Evolutionary conservation across 2,888 invertebrate genomes (phyloP).

Genomic region (Epirrhoe alternata): DNA sequence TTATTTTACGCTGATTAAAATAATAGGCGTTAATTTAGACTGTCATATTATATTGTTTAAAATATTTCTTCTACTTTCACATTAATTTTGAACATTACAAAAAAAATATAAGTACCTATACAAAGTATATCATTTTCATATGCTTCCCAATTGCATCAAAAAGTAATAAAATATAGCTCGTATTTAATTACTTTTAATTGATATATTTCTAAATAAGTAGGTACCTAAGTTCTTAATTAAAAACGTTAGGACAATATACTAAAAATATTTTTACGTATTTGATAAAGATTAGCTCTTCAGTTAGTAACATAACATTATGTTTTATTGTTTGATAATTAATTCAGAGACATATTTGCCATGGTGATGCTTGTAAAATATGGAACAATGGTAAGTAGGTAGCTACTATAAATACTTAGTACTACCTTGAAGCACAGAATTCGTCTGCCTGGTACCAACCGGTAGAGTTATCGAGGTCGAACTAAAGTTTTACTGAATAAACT

Average conservation of each 20-base stretch:
- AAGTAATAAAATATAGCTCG: neutral
- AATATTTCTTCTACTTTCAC: neutral
- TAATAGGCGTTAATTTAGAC: neutral
- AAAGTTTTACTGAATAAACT: constrained; percentile 37
- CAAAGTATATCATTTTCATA: no score
- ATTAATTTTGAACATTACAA: neutral
- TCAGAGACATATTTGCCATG: constrained; percentile 9
- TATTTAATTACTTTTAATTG: neutral
- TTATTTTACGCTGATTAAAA: constrained; percentile 66
- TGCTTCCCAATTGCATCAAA: no score
- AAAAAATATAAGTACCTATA: neutral
- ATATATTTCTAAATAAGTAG: no score
- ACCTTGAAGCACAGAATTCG: constrained; percentile 52
- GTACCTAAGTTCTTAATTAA: no score
- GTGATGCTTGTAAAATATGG: constrained; percentile 25
- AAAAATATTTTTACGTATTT: no score
- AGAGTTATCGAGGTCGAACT: constrained; percentile 52
- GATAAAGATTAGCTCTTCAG: no score
- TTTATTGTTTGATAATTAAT: neutral
- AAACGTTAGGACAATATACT: no score
- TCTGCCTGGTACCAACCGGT: constrained; percentile 50
- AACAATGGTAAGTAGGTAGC: constrained; percentile 19
- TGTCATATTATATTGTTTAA: neutral
- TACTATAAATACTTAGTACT: constrained; percentile 45
- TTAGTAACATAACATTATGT: no score